A percentile compares a stretch with the other conserved stretches of the same genome.
These are phyloP conservation scores for Geotrypetes seraphini DNA, from an alignment of 2,797 vertebrate genomes.

Conservation along the genomic window DNA sequence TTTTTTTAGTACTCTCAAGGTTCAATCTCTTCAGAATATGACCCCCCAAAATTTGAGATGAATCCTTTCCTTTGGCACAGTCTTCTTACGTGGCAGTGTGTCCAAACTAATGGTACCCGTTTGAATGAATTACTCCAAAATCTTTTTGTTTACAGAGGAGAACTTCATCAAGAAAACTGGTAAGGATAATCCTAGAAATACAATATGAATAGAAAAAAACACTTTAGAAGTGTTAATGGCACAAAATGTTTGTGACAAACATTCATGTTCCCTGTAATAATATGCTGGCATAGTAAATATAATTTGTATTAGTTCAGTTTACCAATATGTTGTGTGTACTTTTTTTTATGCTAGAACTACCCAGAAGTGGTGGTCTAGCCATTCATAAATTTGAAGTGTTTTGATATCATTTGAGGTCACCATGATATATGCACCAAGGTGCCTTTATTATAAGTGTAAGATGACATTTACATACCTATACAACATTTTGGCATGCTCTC, in stretches of 20 bases:
- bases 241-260: conserved; percentile 19
- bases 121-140: conserved; percentile 29
- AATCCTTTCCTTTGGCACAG: conserved; percentile 39
- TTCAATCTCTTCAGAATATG: background rate
- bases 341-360: conserved; percentile 4
- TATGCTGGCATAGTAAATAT: no score
- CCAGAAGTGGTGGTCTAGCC: no score
- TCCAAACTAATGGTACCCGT: conserved; percentile 26
- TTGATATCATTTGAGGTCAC: conserved; percentile 6
- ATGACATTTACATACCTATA: no score
- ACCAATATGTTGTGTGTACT: conserved; percentile 9
- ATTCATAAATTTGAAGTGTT: no score
- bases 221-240: conserved; percentile 27
- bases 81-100: conserved; percentile 39
- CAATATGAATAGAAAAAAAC: conserved; percentile 5
- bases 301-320: conserved; percentile 7
- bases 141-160: conserved; percentile 26
- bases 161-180: conserved; percentile 30
- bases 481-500: no score
- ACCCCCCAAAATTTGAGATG: conserved; percentile 8
- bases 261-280: conserved; percentile 19
- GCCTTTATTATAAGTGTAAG: no score
- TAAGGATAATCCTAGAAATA: conserved; percentile 10
- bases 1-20: background rate
- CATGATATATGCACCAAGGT: conserved; percentile 26